Evolutionary conservation across 92 coral and sea anemone species (phyloP).

Genomic region (Montipora capitata): DNA sequence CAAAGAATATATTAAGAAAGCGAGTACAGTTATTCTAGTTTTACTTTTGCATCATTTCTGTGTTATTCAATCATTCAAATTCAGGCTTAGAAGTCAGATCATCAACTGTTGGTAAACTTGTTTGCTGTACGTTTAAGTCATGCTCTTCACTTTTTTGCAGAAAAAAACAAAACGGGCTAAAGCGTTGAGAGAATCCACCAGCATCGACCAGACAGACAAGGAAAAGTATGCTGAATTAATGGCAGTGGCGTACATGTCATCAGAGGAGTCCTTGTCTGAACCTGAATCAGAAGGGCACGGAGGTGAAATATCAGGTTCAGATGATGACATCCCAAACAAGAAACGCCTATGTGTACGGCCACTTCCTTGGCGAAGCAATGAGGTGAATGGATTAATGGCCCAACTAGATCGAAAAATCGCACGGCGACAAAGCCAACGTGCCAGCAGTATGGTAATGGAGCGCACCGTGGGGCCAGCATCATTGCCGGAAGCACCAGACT

Average conservation of each 20-base stretch:
- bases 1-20: constrained; percentile 17
- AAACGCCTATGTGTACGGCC: constrained; percentile 41
- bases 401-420: constrained; percentile 44
- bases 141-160: constrained; percentile 38
- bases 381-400: constrained; percentile 12
- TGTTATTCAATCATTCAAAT: background rate
- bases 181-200: constrained; percentile 50
- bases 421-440: constrained; percentile 31
- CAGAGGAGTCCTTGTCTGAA: constrained; percentile 55
- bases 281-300: constrained; percentile 18
- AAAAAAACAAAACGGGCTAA: constrained; percentile 50
- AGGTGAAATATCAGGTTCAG: constrained; percentile 33
- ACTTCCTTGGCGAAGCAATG: constrained; percentile 53
- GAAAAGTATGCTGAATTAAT: constrained; percentile 25
- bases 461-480: constrained; percentile 56
- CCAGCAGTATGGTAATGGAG: constrained; percentile 43
- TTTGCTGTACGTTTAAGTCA: background rate
- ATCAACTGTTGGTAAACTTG: background rate
- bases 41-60: background rate
- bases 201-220: constrained; percentile 38
- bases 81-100: background rate
- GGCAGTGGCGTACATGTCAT: constrained; percentile 45
- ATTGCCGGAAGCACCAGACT: constrained; percentile 57
- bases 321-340: constrained; percentile 41
- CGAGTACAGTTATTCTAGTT: constrained; percentile 8